Evolutionary conservation across 1,140 invertebrate species (phyloP).

Genomic region (Zaprionus ornatus): DNA sequence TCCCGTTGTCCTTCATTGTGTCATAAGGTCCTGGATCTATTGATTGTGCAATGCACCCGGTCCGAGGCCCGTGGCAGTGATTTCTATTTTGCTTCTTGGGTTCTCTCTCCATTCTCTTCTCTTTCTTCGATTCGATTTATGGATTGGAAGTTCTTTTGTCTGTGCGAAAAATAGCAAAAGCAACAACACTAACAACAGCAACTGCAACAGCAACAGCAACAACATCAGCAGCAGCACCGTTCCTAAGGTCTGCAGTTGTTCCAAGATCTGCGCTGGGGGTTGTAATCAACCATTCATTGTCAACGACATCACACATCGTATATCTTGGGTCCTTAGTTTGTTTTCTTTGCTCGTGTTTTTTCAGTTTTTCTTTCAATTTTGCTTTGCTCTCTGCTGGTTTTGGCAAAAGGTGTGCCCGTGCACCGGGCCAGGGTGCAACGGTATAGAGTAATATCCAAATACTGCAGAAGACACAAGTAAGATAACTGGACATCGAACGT

Average conservation of each 20-base stretch:
- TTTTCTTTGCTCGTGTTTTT: conserved; percentile 67
- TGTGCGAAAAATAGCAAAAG: conserved; percentile 43
- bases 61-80: conserved; percentile 81
- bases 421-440: conserved; percentile 55
- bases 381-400: conserved; percentile 40
- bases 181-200: conserved; percentile 51
- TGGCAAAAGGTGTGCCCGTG: conserved; percentile 63
- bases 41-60: conserved; percentile 79
- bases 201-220: neutral
- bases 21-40: conserved; percentile 60
- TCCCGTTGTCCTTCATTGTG: conserved; percentile 43
- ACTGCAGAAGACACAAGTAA: neutral
- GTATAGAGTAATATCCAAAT: neutral
- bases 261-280: conserved; percentile 33
- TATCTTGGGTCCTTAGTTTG: conserved; percentile 69
- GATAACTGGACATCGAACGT: neutral
- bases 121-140: conserved; percentile 34
- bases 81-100: conserved; percentile 51
- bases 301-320: conserved; percentile 83
- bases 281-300: conserved; percentile 82
- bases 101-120: conserved; percentile 23
- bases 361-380: conserved; percentile 28
- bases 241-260: conserved; percentile 39
- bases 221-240: neutral
- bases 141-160: conserved; percentile 46